phyloP scores from a whole-genome alignment of 1,140 invertebrate species.

The Drosophila albomicans region DNA sequence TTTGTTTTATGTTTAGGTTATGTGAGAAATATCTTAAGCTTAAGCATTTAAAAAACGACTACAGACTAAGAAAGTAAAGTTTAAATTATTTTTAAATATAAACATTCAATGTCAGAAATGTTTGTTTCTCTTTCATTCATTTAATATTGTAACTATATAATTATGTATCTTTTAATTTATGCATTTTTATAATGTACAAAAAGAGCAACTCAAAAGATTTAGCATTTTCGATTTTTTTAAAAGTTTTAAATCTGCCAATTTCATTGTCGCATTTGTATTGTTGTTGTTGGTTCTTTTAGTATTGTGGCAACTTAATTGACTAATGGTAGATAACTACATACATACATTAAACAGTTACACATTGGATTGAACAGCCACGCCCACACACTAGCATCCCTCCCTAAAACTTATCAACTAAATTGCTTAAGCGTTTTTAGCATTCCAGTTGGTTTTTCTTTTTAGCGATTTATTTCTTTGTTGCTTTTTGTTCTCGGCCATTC shows the following conservation, averaged over 20 bases:
- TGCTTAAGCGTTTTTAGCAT: conserved; percentile 47
- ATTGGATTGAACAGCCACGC: conserved; percentile 33
- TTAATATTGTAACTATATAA: conserved; percentile 44
- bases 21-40: conserved; percentile 75
- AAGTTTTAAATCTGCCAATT: conserved; percentile 21
- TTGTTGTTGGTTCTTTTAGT: conserved; percentile 54
- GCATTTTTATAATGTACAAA: conserved; percentile 63
- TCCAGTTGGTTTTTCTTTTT: conserved; percentile 26
- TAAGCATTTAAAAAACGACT: conserved; percentile 81
- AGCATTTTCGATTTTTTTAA: background rate
- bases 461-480: conserved; percentile 34
- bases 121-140: conserved; percentile 50
- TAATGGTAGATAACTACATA: conserved; percentile 70
- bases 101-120: conserved; percentile 69
- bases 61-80: conserved; percentile 62
- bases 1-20: conserved; percentile 65
- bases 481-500: conserved; percentile 16
- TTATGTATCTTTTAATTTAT: conserved; percentile 31
- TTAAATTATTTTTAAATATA: conserved; percentile 57
- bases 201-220: conserved; percentile 54
- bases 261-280: conserved; percentile 23
- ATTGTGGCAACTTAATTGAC: conserved; percentile 81
- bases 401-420: conserved; percentile 53
- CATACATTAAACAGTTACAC: conserved; percentile 35
- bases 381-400: conserved; percentile 18